Percentiles rank a stretch among this genome's conserved stretches.
Conservation (phyloP, 2,888 invertebrate species). For the Lydus trimaculatus region DNA sequence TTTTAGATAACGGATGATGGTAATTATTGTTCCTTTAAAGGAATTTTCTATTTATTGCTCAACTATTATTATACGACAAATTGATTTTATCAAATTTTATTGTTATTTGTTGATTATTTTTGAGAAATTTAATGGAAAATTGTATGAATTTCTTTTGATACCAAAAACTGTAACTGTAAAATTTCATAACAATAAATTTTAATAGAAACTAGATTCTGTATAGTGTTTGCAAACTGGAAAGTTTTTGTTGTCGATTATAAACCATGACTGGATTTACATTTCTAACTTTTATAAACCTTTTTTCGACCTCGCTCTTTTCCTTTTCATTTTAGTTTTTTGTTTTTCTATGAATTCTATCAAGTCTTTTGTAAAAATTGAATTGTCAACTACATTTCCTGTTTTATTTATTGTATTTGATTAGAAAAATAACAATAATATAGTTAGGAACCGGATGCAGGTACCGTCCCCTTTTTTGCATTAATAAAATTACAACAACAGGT, state of each 20-base stretch:
- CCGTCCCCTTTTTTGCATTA: constrained; percentile 36
- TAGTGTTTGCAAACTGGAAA: neutral
- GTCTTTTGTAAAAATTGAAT: neutral
- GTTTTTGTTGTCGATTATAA: constrained; percentile 8
- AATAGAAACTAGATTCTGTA: neutral
- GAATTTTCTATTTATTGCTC: too few species aligned
- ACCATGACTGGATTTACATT: neutral
- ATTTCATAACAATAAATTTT: constrained; percentile 1
- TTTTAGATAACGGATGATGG: neutral
- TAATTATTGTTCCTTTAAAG: neutral
- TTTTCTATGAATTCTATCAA: neutral
- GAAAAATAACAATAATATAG: constrained; percentile 18
- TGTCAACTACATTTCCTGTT: constrained; percentile 26
- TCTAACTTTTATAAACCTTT: neutral
- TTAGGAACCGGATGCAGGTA: constrained; percentile 36
- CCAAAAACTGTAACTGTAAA: constrained; percentile 9
- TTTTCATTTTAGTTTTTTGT: neutral
- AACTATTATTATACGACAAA: too few species aligned
- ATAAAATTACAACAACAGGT: constrained; percentile 35
- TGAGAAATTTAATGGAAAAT: too few species aligned
- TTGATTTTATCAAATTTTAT: too few species aligned
- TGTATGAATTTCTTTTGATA: neutral
- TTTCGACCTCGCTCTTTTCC: neutral
- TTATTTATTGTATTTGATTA: neutral
- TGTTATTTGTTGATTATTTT: too few species aligned